These are phyloP conservation scores for Heliopora coerulea DNA, from an alignment of 92 coral and sea anemone genomes.

Conservation along the genomic window DNA sequence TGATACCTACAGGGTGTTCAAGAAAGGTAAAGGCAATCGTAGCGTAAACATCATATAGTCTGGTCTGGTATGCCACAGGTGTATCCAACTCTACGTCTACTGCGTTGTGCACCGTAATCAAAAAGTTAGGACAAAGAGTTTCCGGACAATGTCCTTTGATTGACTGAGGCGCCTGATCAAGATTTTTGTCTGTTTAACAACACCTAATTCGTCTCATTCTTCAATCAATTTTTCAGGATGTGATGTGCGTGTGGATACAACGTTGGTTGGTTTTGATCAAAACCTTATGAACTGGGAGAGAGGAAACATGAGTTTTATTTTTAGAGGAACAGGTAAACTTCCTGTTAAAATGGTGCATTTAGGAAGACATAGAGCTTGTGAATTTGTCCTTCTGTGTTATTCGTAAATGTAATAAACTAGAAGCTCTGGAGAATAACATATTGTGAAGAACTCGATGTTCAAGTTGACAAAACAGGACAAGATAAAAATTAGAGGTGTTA, in stretches of 20 bases:
- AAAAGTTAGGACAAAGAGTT: background rate
- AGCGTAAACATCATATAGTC: too few species aligned
- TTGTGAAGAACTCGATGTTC: background rate
- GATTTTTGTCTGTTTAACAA: too few species aligned
- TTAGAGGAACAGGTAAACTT: conserved; percentile 80
- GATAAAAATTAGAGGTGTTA: too few species aligned
- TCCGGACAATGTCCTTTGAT: background rate
- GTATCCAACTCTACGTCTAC: too few species aligned
- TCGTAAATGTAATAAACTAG: background rate
- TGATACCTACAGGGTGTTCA: conserved; percentile 94
- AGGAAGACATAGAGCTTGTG: too few species aligned
- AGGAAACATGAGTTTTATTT: conserved; percentile 91
- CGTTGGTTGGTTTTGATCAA: conserved; percentile 96
- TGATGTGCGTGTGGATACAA: conserved; percentile 91
- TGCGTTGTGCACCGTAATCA: too few species aligned
- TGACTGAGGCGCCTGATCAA: too few species aligned
- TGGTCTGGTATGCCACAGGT: too few species aligned
- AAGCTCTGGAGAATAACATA: background rate
- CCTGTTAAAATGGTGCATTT: background rate
- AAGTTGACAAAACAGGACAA: too few species aligned
- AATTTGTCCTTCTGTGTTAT: too few species aligned
- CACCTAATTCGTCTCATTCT: too few species aligned
- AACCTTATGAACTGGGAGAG: conserved; percentile 86
- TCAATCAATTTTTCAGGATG: conserved; percentile 56
- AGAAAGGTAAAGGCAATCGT: conserved; percentile 58